Evolutionary conservation across 2,797 vertebrate species (phyloP).

Genomic region (Amblyopsis hoosieri): DNA sequence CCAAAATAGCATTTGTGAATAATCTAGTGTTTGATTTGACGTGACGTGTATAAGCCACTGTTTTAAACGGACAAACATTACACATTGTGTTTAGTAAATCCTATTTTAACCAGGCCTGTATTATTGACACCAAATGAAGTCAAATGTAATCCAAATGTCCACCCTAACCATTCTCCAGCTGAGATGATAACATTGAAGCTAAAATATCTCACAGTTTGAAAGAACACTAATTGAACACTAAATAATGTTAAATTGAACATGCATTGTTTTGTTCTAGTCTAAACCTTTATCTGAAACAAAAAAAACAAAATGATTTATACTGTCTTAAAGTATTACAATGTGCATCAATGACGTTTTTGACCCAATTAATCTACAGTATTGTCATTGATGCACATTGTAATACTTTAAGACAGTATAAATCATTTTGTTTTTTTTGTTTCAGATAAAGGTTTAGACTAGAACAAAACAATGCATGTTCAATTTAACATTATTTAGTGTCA

Average conservation of each 20-base stretch:
- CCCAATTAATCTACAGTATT: too few relatives aligned
- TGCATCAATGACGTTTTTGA: not conserved
- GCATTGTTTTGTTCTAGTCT: too few relatives aligned
- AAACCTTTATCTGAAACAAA: constrained; percentile 3
- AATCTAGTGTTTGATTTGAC: constrained; percentile 15
- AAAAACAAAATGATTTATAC: not conserved
- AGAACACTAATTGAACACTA: too few relatives aligned
- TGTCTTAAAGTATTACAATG: not conserved
- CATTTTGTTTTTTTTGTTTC: too few relatives aligned
- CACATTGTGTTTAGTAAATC: constrained; percentile 11
- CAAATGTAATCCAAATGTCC: constrained; percentile 13
- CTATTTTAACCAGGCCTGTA: not conserved
- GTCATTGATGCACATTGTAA: too few relatives aligned
- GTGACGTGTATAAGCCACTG: not conserved
- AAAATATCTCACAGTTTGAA: too few relatives aligned
- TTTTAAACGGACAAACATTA: not conserved
- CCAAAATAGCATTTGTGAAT: constrained; percentile 31
- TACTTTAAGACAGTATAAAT: too few relatives aligned
- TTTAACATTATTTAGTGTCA: too few relatives aligned
- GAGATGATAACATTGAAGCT: constrained; percentile 4
- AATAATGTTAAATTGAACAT: too few relatives aligned
- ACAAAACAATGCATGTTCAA: too few relatives aligned
- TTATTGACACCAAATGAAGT: constrained; percentile 6
- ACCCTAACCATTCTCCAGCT: constrained; percentile 12
- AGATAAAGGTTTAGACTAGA: too few relatives aligned